Base-by-base conservation (phyloP, 2,888 invertebrate genomes). In the Rhopalosiphum nymphaeae region DNA sequence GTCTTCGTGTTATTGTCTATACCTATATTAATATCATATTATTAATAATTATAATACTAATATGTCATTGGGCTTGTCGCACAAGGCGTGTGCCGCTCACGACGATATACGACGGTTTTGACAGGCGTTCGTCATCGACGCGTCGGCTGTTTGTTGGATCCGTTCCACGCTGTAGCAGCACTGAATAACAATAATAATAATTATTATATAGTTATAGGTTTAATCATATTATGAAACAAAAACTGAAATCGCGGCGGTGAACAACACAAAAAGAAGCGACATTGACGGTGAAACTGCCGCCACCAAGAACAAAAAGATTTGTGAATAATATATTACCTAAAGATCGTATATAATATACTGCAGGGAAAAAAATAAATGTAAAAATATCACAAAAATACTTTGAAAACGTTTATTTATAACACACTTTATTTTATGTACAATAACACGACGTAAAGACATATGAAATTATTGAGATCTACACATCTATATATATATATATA, bases 71-170 rank as follows among this genome's bases (percentile, higher is more conserved):
- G n/a, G n/a, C 21, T 53, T 53, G 87, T 53, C 36, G 53, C 7
- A 36, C 49, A 36, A 36, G 36, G 36, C 16, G 67, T 67, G 87
- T n/a, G 87, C 9, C 7, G 21, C 21, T 36, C 36, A 11, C 26
- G 56, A 49, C 10, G 46, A 26, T 46, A 13, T 46, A 46, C 25
- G 26, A 92, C 61, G 49, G 42, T 61, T 92, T 42, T 92, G 92
- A 92, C 92, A 53, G 49, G 92, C n/a, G n/a, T 92, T 92, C 88
- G 88, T 92, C 92, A 88, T 92, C 92, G 67, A 29, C 67, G 46
- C 13, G 92, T 87, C 67, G 67, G 29, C 46, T 21, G 36, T 78
- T 78, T 36, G 78, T 92, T 92, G 92, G 92, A 67, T 53, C 49
- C 42, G 16, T 53, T 67, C 88, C 92, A 88, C 53, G 44, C 26